Evolutionary conservation across 2,113 vertebrate genomes (phyloP).

Genomic region (Trichechus manatus): DNA sequence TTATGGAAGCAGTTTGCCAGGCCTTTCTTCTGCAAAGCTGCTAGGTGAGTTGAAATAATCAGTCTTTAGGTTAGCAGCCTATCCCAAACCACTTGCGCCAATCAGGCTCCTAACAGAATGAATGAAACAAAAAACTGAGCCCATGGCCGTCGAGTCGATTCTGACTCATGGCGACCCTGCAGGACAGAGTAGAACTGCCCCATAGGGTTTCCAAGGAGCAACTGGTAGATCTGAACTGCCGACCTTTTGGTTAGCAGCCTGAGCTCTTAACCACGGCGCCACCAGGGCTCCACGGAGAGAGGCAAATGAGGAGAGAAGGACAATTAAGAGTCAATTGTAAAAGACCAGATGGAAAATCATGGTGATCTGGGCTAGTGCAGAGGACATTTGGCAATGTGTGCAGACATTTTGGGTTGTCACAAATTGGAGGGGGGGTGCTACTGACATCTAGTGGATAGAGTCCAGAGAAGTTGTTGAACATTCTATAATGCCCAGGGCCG

Average conservation of each 20-base stretch:
- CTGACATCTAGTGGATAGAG: conserved; percentile 78
- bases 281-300: not conserved
- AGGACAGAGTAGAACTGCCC: too few relatives aligned
- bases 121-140: not conserved
- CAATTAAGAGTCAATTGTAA: accelerated
- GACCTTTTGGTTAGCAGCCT: too few relatives aligned
- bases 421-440: not conserved
- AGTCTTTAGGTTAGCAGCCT: not conserved
- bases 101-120: not conserved
- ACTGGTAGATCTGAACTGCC: too few relatives aligned
- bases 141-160: too few relatives aligned
- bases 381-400: not conserved
- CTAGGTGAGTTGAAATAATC: not conserved
- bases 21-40: not conserved
- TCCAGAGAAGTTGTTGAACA: not conserved
- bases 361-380: not conserved
- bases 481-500: not conserved
- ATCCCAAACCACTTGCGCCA: not conserved
- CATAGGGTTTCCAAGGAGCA: too few relatives aligned
- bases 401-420: not conserved
- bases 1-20: too few relatives aligned
- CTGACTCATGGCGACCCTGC: too few relatives aligned
- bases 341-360: accelerated
- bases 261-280: too few relatives aligned
- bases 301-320: too few relatives aligned